Evolutionary conservation across 2,797 vertebrate species (phyloP).

Genomic region (Ibycter americanus): DNA sequence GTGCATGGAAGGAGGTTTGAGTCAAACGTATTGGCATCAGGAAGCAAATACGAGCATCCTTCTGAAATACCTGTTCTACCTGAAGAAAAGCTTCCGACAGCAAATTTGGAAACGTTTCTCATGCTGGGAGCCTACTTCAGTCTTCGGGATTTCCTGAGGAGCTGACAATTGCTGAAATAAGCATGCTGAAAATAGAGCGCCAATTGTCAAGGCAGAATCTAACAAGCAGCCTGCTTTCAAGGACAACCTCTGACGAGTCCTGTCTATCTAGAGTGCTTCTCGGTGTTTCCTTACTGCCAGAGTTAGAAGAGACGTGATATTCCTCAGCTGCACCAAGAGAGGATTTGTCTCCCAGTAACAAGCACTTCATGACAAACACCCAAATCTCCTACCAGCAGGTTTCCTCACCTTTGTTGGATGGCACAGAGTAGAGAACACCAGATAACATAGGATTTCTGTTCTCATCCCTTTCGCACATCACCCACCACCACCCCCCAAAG

Average conservation of each 20-base stretch:
- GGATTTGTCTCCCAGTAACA: conserved; percentile 29
- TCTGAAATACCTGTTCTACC: background rate
- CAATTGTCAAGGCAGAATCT: background rate
- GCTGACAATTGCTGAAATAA: background rate
- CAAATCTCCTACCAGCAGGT: background rate
- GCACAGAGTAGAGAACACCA: background rate
- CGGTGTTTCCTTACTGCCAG: background rate
- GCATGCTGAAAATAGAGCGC: background rate
- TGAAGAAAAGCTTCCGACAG: background rate
- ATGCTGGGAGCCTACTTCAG: background rate
- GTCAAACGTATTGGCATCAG: background rate
- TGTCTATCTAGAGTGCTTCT: conserved; percentile 26
- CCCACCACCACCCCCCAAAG: background rate
- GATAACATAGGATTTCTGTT: background rate
- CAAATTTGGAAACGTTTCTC: background rate
- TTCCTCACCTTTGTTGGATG: background rate
- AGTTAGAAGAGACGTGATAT: background rate
- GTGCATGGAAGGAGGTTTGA: background rate
- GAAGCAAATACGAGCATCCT: background rate
- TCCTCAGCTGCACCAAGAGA: background rate
- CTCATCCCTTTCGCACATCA: background rate
- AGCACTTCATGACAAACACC: background rate
- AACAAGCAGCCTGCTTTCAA: background rate
- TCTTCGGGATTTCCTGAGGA: background rate
- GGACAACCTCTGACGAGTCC: background rate